These are phyloP conservation scores for Bombus picipes DNA, from an alignment of 1,140 invertebrate genomes.

Conservation along the genomic window DNA sequence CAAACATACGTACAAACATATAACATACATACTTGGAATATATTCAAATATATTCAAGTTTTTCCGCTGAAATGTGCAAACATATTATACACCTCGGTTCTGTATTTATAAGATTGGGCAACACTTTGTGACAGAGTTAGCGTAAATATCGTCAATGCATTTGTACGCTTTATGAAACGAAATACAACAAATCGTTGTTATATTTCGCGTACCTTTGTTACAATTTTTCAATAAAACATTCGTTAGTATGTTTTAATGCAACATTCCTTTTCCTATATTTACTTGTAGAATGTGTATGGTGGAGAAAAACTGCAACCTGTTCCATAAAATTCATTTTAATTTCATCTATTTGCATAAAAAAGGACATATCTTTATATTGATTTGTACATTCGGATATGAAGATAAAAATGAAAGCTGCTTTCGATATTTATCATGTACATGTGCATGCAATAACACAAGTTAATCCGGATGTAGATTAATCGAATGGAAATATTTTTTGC, in stretches of 20 bases:
- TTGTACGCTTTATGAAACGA: no score
- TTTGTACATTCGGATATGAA: neutral
- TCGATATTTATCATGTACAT: neutral
- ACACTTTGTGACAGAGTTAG: neutral
- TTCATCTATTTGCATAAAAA: neutral
- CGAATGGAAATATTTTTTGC: neutral
- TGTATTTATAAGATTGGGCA: neutral
- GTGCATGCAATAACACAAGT: neutral
- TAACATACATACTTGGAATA: no score
- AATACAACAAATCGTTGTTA: neutral
- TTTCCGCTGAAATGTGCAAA: neutral
- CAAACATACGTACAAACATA: neutral
- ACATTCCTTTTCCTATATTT: neutral
- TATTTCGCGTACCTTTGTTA: neutral
- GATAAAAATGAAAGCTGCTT: neutral
- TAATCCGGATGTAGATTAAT: neutral
- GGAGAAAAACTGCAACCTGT: no score
- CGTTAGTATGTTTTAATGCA: no score
- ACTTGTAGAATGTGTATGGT: neutral
- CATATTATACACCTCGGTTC: neutral
- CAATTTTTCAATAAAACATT: no score
- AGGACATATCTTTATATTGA: neutral
- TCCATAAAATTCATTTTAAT: neutral
- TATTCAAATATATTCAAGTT: neutral
- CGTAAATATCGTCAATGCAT: neutral